These are phyloP conservation scores for Pseudomyrmex concolor DNA, from an alignment of 1,140 invertebrate species.

Conservation along the genomic window DNA sequence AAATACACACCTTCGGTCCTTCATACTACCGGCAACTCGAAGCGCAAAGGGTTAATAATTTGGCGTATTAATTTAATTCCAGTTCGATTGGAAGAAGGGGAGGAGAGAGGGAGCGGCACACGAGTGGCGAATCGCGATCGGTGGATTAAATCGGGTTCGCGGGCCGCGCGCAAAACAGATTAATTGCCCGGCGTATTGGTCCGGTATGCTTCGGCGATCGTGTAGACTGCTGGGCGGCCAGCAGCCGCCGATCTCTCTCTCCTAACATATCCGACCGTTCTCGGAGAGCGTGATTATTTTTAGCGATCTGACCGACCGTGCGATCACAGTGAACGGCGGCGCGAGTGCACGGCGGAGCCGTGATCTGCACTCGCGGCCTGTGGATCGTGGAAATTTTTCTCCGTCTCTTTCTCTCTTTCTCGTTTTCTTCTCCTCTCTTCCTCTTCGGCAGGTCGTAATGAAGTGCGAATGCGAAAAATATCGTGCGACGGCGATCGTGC, in stretches of 20 bases:
- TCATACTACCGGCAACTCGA: background rate
- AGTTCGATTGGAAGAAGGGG: background rate
- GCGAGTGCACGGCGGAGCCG: constrained; percentile 48
- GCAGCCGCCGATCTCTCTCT: constrained; percentile 50
- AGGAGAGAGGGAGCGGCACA: background rate
- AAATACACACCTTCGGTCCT: background rate
- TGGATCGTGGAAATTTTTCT: constrained; percentile 11
- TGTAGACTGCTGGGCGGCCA: constrained; percentile 83
- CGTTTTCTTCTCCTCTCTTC: background rate
- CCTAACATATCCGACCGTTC: constrained; percentile 62
- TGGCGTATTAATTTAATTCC: constrained; percentile 46
- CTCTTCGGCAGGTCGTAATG: constrained; percentile 11
- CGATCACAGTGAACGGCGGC: constrained; percentile 64
- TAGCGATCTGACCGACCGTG: constrained; percentile 67
- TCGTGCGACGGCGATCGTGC: constrained; percentile 32
- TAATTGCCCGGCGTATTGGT: constrained; percentile 48
- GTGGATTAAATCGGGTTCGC: constrained; percentile 39
- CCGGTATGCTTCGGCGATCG: constrained; percentile 45
- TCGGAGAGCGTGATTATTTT: constrained; percentile 71
- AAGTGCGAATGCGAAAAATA: constrained; percentile 52
- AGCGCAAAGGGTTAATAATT: constrained; percentile 37
- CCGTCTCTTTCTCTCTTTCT: background rate
- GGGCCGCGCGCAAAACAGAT: constrained; percentile 46
- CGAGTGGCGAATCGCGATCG: constrained; percentile 38
- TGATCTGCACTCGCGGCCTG: constrained; percentile 27